Percentiles rank a stretch among this genome's conserved stretches.
Conservation (phyloP, 1,140 invertebrate species). For the Tenebrio molitor region DNA sequence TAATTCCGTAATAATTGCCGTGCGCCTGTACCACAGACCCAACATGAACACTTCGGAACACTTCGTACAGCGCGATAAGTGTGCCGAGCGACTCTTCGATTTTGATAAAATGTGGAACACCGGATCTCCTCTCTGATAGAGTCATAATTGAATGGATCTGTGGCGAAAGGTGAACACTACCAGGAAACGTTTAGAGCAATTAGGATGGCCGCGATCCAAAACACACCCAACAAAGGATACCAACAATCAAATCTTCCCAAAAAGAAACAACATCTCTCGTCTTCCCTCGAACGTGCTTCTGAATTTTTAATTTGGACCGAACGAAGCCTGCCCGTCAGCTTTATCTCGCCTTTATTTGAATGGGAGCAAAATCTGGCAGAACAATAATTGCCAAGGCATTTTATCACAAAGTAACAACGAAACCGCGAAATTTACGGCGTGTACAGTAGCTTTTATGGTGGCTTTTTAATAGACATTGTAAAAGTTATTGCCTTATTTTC, state of each 20-base stretch:
- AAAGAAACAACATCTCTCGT: too few species aligned
- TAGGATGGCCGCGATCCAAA: neutral
- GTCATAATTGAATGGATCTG: constrained; percentile 14
- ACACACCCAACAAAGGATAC: too few species aligned
- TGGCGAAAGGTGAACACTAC: constrained; percentile 1
- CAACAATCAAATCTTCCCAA: too few species aligned
- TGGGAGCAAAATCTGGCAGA: too few species aligned
- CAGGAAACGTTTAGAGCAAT: neutral
- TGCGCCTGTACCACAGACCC: neutral
- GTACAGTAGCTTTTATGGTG: constrained; percentile 21
- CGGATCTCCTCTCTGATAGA: constrained; percentile 18
- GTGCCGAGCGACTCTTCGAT: neutral
- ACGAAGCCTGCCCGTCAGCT: too few species aligned
- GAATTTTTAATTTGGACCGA: too few species aligned
- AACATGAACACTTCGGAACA: neutral
- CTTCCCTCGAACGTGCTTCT: too few species aligned
- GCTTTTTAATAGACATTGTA: constrained; percentile 38
- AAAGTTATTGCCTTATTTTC: constrained; percentile 38
- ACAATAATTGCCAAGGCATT: neutral
- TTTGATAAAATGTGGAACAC: constrained; percentile 11
- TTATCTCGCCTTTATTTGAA: too few species aligned
- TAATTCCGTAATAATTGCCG: constrained; percentile 10
- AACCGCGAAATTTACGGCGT: constrained; percentile 22
- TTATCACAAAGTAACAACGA: constrained; percentile 31
- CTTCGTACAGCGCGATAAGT: neutral